Base-by-base conservation (phyloP, 1,140 invertebrate genomes). In the Drosophila takahashii region DNA sequence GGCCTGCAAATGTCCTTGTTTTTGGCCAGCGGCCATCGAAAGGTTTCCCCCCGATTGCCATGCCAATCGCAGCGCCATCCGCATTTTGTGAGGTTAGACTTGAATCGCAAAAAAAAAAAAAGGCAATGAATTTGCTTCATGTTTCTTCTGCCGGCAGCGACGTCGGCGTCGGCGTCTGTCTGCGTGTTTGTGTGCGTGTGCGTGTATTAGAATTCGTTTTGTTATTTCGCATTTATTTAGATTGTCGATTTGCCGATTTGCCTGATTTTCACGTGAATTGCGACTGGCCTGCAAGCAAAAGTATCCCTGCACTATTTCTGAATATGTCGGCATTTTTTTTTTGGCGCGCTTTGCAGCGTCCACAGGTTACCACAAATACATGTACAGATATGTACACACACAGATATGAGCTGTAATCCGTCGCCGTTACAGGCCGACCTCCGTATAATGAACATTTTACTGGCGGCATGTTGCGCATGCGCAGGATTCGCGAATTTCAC, bases 291-390 rank as follows among this genome's bases (percentile, higher is more conserved):
- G 51, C 39, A 18, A 26, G 15, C 10, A 9, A 44, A 10, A 9
- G 8, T 4, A 9, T 4, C 18, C 11, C 10, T 26, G 44, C 44
- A 45, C 2, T n/a, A n/a, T n/a, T 26, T 26, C 7, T n/a, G 3
- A 10, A 13, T 45, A 8, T 26, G 44, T 45, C 44, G 18, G 44
- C 18, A 7, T 45, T 45, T 26, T 26, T 18, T 48, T 84, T 84
- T 86, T 86, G 74, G 81, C 81, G 81, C 81, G 81, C 77, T 81
- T 86, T 78, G 64, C 61, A 41, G 47, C 61, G 57, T 64, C 52
- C 50, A 59, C 76, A 50, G 26, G 47, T 57, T 56, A 62, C n/a
- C 9, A 22, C 22, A 5, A 15, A 64, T 22, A 29, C 27, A 8
- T 13, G 5, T 22, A 58, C 10, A 47, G 22, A 11, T 13, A 8